Base-by-base conservation (phyloP, 2,113 vertebrate genomes). In the Eulemur rufifrons region DNA sequence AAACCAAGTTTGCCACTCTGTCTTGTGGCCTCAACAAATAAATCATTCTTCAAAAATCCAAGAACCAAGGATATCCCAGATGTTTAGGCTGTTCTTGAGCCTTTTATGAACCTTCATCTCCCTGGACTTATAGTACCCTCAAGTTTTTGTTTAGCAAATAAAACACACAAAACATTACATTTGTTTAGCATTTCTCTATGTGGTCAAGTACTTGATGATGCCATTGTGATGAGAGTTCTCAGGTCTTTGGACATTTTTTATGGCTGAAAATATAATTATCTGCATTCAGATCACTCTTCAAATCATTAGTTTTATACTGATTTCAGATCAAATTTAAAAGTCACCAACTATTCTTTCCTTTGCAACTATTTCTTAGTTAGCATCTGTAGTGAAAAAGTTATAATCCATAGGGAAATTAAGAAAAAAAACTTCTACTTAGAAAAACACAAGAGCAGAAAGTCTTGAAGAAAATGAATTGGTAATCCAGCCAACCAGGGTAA, bases 281-380 rank as follows among this genome's bases (percentile, higher is more conserved):
- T 93, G 10, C 42, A 89, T 95, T 84, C 17, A 21, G 42, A 73
- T 85, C 27, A 66, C 6, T 88, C 82, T 94, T 88, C 59, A 96
- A 97, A 94, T 61, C 39, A 47, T 74, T 82, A 27, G 63, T 68
- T 96, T 96, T 15, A 76, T 17, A 85, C 37, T 84, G 56, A 91
- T 89, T 96, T 95, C 59, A 84, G 78, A 42, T 95, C 45, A 89
- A 89, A 56, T 92, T 87, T 37, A 84, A 95, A 95, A 84, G 29
- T 14, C 50, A 96, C 6, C 17, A 61, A 59, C n/a, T 45, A 59
- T 50, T 87, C 71, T 85, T 92, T 73, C 23, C 64, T 78, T 95
- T 92, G 56, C 68, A 95, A 61, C 54, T 73, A 73, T 32, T 68
- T 93, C 45, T 34, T 92, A 21, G 42, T 76, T 93, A 93, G 39